Percentiles rank a stretch among this genome's conserved stretches.
phyloP scores from a whole-genome alignment of 1,140 invertebrate genomes.

The Zaprionus vittiger region DNA sequence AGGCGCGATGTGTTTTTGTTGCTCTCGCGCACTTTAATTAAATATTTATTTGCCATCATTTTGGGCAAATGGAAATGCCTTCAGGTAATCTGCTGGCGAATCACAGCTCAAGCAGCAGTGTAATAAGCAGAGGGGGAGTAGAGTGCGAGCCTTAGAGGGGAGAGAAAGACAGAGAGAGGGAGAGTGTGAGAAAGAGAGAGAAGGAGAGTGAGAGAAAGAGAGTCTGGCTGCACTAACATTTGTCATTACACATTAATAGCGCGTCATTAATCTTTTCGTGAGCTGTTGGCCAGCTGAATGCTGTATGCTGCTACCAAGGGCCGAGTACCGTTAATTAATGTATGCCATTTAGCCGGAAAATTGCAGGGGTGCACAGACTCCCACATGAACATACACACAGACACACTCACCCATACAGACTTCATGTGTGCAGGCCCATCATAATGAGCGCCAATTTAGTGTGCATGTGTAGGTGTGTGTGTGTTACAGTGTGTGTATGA shows the following conservation, averaged over 20 bases:
- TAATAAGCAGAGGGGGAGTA: background rate
- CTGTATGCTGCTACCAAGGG: slow-evolving; percentile 60
- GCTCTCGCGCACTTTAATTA: slow-evolving; percentile 67
- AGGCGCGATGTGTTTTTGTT: slow-evolving; percentile 35
- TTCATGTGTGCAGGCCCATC: slow-evolving; percentile 54
- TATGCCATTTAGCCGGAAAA: slow-evolving; percentile 83
- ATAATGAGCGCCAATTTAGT: slow-evolving; percentile 81
- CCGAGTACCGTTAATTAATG: slow-evolving; percentile 79
- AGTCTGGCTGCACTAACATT: slow-evolving; percentile 68
- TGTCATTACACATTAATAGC: slow-evolving; percentile 83
- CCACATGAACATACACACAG: slow-evolving; percentile 33
- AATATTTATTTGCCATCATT: slow-evolving; percentile 81
- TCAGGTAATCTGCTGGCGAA: slow-evolving; percentile 30
- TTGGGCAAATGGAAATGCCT: slow-evolving; percentile 60
- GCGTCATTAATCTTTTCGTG: slow-evolving; percentile 79
- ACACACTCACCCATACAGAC: slow-evolving; percentile 30
- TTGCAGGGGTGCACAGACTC: slow-evolving; percentile 66
- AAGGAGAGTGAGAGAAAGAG: background rate
- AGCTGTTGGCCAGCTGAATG: slow-evolving; percentile 58
- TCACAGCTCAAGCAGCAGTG: slow-evolving; percentile 41
- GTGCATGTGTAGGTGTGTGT: slow-evolving; percentile 52
- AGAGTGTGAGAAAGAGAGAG: background rate
- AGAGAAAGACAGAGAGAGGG: background rate
- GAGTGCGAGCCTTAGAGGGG: background rate
- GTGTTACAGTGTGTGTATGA: background rate